phyloP scores from a whole-genome alignment of 2,797 vertebrate species.

The Rhodeus uyekii region DNA sequence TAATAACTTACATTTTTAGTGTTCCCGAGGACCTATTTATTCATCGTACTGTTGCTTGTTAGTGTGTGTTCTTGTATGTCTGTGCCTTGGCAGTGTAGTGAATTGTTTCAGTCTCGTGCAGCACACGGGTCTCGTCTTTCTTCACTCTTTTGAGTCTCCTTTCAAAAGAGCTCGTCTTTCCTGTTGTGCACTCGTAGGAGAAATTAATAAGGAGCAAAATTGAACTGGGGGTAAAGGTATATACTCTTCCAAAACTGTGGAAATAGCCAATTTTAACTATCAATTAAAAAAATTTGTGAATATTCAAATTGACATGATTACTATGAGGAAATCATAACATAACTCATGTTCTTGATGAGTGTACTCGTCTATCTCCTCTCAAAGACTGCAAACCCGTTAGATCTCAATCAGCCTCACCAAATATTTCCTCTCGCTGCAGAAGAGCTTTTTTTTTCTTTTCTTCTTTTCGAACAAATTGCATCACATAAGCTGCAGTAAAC shows the following conservation, averaged over 20 bases:
- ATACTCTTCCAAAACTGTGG: not conserved
- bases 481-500: not conserved
- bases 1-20: constrained; percentile 29
- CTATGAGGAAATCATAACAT: not conserved
- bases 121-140: constrained; percentile 27
- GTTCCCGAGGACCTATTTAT: constrained; percentile 73
- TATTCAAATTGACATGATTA: not conserved
- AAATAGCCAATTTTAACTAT: not conserved
- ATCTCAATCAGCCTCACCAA: not conserved
- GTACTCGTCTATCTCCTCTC: not conserved
- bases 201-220: not conserved
- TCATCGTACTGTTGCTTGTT: constrained; percentile 70
- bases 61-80: constrained; percentile 69
- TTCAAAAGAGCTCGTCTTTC: not conserved
- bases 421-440: not conserved
- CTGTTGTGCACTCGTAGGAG: not conserved
- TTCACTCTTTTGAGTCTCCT: constrained; percentile 26
- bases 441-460: not conserved
- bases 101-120: constrained; percentile 64
- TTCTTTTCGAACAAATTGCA: not conserved
- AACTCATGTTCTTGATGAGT: not conserved
- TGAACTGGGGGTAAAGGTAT: constrained; percentile 5
- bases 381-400: not conserved
- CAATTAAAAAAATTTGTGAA: not conserved
- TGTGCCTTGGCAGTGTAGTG: constrained; percentile 69